phyloP scores from a whole-genome alignment of 2,888 invertebrate genomes.

The Dryobota labecula region DNA sequence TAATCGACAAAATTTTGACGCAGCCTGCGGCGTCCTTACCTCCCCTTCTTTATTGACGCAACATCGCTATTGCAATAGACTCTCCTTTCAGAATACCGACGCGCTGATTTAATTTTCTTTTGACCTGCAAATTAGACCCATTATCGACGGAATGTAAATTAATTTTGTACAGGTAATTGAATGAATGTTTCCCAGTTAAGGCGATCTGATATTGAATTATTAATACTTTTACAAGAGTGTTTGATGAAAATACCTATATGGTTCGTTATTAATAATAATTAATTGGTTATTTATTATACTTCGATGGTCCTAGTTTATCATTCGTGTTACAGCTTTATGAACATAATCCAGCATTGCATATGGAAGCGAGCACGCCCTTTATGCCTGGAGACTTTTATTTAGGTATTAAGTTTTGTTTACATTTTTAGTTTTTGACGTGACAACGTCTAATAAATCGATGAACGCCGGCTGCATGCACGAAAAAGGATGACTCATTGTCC shows the following conservation, averaged over 20 bases:
- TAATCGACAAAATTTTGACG: conserved; percentile 80
- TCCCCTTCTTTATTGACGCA: conserved; percentile 74
- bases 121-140: conserved; percentile 63
- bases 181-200: conserved; percentile 27
- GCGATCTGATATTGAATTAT: conserved; percentile 14
- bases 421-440: no score
- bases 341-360: no score
- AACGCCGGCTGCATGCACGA: no score
- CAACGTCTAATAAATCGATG: no score
- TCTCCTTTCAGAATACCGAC: conserved; percentile 65
- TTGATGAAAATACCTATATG: neutral
- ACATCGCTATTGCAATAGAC: conserved; percentile 72
- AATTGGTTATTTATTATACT: no score
- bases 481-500: no score
- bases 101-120: conserved; percentile 73
- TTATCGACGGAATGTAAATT: conserved; percentile 61
- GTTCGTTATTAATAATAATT: no score
- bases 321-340: no score
- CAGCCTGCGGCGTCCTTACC: conserved; percentile 69
- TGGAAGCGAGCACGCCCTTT: no score
- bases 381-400: no score
- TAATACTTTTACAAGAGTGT: neutral
- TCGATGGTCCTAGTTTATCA: no score
- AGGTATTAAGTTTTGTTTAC: no score
- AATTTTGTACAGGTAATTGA: conserved; percentile 53